A percentile compares a stretch with the other conserved stretches of the same genome.
Evolutionary conservation across 2,888 invertebrate genomes (phyloP).

Genomic region (Agrochola circellaris): DNA sequence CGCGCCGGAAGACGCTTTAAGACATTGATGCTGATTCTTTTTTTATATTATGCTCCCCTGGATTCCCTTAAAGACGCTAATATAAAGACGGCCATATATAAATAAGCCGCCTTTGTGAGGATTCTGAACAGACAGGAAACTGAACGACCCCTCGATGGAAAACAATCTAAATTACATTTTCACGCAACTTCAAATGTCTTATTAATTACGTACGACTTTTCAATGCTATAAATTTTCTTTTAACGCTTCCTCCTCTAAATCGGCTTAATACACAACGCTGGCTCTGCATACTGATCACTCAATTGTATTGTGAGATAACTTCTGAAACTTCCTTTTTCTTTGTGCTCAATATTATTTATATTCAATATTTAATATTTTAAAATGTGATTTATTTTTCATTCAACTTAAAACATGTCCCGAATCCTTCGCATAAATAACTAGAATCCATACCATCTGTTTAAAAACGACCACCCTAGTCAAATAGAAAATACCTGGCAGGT

Average conservation of each 20-base stretch:
- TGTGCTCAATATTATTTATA: constrained; percentile 62
- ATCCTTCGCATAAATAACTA: constrained; percentile 76
- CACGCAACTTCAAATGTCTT: constrained; percentile 91
- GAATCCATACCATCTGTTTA: constrained; percentile 81
- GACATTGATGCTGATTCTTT: constrained; percentile 91
- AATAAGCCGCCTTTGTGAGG: constrained; percentile 88
- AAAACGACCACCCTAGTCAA: constrained; percentile 75
- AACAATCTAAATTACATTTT: constrained; percentile 91
- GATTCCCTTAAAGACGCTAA: constrained; percentile 89
- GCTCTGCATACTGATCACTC: constrained; percentile 86
- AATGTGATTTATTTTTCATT: constrained; percentile 28
- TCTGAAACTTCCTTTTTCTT: constrained; percentile 69
- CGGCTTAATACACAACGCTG: constrained; percentile 87
- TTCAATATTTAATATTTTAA: constrained; percentile 39
- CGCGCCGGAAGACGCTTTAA: constrained; percentile 88
- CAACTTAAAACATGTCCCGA: constrained; percentile 22
- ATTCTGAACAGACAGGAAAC: constrained; percentile 84
- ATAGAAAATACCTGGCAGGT: constrained; percentile 83
- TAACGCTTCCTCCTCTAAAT: constrained; percentile 86
- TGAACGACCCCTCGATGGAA: constrained; percentile 84
- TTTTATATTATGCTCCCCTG: constrained; percentile 89
- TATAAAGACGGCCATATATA: constrained; percentile 90
- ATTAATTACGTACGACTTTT: constrained; percentile 90
- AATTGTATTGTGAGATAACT: constrained; percentile 78
- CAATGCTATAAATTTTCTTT: constrained; percentile 91